Conservation (phyloP, 2,113 vertebrate species). For the Notarius quadriscutis region DNA sequence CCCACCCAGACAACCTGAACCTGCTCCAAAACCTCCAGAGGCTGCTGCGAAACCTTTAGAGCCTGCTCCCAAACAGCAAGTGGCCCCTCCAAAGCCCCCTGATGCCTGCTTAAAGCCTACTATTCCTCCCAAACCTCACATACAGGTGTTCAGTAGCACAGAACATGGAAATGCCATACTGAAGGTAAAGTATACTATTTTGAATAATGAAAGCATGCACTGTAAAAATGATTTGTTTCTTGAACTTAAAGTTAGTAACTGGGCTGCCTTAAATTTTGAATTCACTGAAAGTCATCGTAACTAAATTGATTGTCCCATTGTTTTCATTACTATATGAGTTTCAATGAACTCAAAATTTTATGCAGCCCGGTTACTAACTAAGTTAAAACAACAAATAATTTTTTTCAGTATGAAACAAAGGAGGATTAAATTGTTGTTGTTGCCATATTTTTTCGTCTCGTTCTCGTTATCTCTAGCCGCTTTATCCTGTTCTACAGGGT, state of each 20-base stretch:
- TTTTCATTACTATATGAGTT: too few species aligned
- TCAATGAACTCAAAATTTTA: too few species aligned
- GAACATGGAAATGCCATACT: slow-evolving; percentile 68
- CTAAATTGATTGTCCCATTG: too few species aligned
- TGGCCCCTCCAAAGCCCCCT: slow-evolving; percentile 53
- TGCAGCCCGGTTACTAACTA: too few species aligned
- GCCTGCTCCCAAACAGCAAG: slow-evolving; percentile 44
- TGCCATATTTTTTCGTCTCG: neutral
- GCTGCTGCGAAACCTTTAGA: slow-evolving; percentile 31
- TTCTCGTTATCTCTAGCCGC: too few species aligned
- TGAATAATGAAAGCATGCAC: neutral
- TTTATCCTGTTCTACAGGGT: too few species aligned
- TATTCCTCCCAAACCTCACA: slow-evolving; percentile 63
- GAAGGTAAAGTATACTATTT: slow-evolving; percentile 58
- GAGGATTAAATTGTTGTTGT: neutral
- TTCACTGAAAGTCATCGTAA: too few species aligned
- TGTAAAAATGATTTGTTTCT: too few species aligned
- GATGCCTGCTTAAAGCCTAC: slow-evolving; percentile 63
- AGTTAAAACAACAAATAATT: too few species aligned
- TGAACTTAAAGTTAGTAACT: too few species aligned
- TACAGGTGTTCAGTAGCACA: slow-evolving; percentile 69
- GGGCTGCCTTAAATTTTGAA: too few species aligned
- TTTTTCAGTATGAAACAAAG: neutral
- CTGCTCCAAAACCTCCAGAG: slow-evolving; percentile 37
- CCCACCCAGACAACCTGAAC: slow-evolving; percentile 42